A percentile compares a stretch with the other conserved stretches of the same genome.
Conservation (phyloP, 2,888 invertebrate genomes). For the Chirona hameri region DNA sequence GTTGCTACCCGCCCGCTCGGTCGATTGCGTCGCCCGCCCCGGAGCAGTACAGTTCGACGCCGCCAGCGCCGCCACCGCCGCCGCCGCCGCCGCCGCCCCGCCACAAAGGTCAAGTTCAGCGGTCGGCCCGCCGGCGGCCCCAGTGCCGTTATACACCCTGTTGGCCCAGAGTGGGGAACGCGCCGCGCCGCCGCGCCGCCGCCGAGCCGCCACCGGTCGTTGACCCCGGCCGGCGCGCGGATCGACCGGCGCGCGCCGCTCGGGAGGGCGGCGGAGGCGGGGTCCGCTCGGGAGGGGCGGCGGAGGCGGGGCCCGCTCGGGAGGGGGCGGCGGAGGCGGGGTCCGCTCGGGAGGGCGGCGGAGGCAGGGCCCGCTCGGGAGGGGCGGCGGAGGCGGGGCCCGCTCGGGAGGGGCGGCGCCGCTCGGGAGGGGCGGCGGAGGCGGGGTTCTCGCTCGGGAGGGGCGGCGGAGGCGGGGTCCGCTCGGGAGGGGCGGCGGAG, state of each 20-base stretch:
- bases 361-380: background rate
- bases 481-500: too few relatives aligned
- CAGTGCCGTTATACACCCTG: slow-evolving; percentile 4
- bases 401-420: too few relatives aligned
- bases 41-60: too few relatives aligned
- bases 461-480: background rate
- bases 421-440: background rate
- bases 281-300: background rate
- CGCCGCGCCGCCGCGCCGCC: too few relatives aligned
- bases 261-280: background rate
- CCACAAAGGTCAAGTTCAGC: slow-evolving; percentile 25
- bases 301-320: background rate
- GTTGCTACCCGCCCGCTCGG: too few relatives aligned
- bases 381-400: background rate
- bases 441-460: background rate
- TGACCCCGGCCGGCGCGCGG: background rate
- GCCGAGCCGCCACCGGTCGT: too few relatives aligned
- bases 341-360: background rate
- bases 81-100: background rate
- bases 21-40: too few relatives aligned
- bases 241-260: background rate
- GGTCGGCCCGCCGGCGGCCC: background rate
- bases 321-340: background rate
- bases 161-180: background rate
- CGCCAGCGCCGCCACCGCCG: too few relatives aligned